Base-by-base conservation (phyloP, 1,140 invertebrate species). In the Zaprionus ghesquierei region DNA sequence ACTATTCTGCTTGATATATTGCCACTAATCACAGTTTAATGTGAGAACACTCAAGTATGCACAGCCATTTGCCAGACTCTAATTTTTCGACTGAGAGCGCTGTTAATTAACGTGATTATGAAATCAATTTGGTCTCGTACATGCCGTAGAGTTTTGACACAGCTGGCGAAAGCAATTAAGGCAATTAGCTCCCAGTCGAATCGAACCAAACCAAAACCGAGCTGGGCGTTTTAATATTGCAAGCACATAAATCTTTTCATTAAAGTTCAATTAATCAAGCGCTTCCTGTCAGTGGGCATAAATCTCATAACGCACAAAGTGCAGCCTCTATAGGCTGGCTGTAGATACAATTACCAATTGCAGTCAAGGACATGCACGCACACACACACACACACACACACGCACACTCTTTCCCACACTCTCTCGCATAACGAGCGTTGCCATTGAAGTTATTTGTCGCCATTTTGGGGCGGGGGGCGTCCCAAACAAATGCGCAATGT, bases 211-310 rank as follows among this genome's bases (percentile, higher is more conserved):
- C 31, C 64, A 46, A 59, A 58, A 70, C 50, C 41, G 18, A 38
- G 54, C 58, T 63, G 20, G 35, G 59, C 22, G 59, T 79, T 87
- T 86, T 79, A 89, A 79, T 87, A 87, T 79, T 76, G 84, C 76
- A 82, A 46, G 71, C 79, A 77, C 82, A 87, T 87, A 87, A 87
- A 87, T 87, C 82, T 87, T 89, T 82, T 82, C 79, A 89, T 87
- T 87, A 89, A 89, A 87, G 79, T 87, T 87, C 82, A 89, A 87
- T 87, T 87, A 87, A 87, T 87, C 82, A 87, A 77, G 61, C 69
- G 79, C 66, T 74, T 87, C 84, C 84, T 89, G 84, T 89, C 82
- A 77, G 50, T 49, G 62, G 61, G 75, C 82, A 87, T 87, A 87
- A 89, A 89, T 86, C 81, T 86, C 74, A 70, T 77, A 74, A 70